Base-by-base conservation (phyloP, 1,140 invertebrate genomes). In the Nephotettix cincticeps region DNA sequence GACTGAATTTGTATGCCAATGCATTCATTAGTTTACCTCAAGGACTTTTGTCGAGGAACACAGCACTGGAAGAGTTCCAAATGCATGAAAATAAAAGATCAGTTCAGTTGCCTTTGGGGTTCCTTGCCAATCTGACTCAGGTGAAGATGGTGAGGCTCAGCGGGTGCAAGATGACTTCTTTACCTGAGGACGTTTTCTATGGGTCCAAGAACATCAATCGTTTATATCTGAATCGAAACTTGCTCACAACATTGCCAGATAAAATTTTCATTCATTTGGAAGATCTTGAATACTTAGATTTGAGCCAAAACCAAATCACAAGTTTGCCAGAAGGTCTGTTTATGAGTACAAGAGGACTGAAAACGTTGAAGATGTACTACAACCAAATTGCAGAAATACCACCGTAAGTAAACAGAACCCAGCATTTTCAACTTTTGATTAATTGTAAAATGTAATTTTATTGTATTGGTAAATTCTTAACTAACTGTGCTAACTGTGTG, bases 1-100 rank as follows among this genome's bases (percentile, higher is more conserved):
- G 82, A 70, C 76, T 90, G n/a, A 86, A 86, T 75, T 79, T 90
- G 51, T 85, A 82, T 70, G 81, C 79, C 13, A 90, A 90, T 76
- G 84, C 84, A 70, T 87, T 90, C 73, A 82, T 80, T 0, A 78
- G 81, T 14, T 74, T 90, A 65, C 89, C 89, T 13, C 81, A 82
- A 47, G 69, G 68, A 43, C 76, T 90, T 32, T 88, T 91, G 72
- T 76, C 76, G 61, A 80, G 82, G 65, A 88, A 86, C 71, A 76
- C 77, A 19, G 80, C 82, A 71, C 79, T 88, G 61, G 80, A 84
- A 73, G 81, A 78, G 51, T 79, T 89, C 40, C 84, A 85, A 71
- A 80, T 89, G 66, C 79, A 81, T 1, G 82, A 84, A 68, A 89
- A 88, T 76, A 83, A 83, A 64, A 81, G 82, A 21, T 80, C 82